A percentile compares a stretch with the other conserved stretches of the same genome.
Conservation (phyloP, 1,140 invertebrate species). For the Danaus plexippus region DNA sequence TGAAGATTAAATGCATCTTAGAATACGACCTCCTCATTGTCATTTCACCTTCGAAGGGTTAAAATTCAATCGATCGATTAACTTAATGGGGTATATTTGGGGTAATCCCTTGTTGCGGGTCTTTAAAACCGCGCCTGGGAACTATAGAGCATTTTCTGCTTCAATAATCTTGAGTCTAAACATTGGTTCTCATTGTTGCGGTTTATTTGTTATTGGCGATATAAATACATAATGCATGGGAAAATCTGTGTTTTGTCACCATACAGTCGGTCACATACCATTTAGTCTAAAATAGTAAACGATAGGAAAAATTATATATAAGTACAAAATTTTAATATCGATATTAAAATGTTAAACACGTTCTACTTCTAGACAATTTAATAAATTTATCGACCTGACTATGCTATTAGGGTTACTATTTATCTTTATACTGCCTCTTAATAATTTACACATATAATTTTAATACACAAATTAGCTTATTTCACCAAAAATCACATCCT, state of each 20-base stretch:
- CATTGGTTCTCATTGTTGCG: slow-evolving; percentile 49
- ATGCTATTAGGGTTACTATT: too few species aligned
- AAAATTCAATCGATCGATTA: slow-evolving; percentile 43
- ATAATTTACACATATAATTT: too few species aligned
- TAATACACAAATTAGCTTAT: too few species aligned
- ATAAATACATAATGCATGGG: slow-evolving; percentile 34
- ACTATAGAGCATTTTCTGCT: slow-evolving; percentile 52
- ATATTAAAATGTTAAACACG: too few species aligned
- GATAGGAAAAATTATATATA: too few species aligned
- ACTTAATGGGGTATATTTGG: slow-evolving; percentile 33
- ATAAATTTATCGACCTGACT: too few species aligned
- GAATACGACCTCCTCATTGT: slow-evolving; percentile 32
- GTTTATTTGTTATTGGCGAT: slow-evolving; percentile 33
- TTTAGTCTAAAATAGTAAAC: too few species aligned
- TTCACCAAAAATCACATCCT: too few species aligned
- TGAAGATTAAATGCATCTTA: slow-evolving; percentile 28
- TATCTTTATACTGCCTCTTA: too few species aligned
- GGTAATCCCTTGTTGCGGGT: slow-evolving; percentile 27
- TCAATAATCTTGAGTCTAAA: slow-evolving; percentile 54
- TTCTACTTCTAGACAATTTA: too few species aligned
- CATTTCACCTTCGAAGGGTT: slow-evolving; percentile 35
- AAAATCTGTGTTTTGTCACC: slow-evolving; percentile 6
- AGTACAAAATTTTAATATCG: too few species aligned
- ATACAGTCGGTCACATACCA: too few species aligned
- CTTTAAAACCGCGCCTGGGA: slow-evolving; percentile 43